A percentile compares a stretch with the other conserved stretches of the same genome.
These are phyloP conservation scores for Gambusia yucatana DNA, from an alignment of 2,797 vertebrate species.

Conservation along the genomic window DNA sequence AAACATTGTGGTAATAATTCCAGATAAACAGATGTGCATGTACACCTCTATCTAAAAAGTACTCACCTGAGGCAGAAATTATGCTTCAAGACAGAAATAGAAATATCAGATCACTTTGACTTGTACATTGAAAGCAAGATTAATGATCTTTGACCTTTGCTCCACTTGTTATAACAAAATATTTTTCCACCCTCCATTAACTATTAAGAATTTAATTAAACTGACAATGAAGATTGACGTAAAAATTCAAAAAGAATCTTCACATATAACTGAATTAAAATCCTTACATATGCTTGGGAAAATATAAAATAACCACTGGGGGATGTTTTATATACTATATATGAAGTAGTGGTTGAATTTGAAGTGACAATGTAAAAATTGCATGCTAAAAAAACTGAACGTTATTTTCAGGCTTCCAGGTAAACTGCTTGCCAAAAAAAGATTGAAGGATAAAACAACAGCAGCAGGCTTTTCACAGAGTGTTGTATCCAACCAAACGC, in stretches of 20 bases:
- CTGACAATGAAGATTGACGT: not conserved
- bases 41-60: not conserved
- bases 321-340: not conserved
- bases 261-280: not conserved
- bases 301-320: not conserved
- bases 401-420: not conserved
- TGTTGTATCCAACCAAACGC: not conserved
- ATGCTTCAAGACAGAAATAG: not conserved
- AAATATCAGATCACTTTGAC: not conserved
- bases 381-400: not conserved
- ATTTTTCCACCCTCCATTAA: not conserved
- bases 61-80: not conserved
- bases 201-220: not conserved
- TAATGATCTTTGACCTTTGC: not conserved
- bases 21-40: not conserved
- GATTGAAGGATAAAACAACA: not conserved
- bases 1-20: not conserved
- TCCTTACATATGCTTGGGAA: not conserved
- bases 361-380: not conserved
- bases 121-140: not conserved
- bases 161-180: not conserved
- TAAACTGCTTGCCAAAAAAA: not conserved
- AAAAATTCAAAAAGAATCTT: not conserved
- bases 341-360: not conserved
- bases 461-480: not conserved